phyloP scores from a whole-genome alignment of 2,888 invertebrate genomes.

The Drosophila mayaguana region DNA sequence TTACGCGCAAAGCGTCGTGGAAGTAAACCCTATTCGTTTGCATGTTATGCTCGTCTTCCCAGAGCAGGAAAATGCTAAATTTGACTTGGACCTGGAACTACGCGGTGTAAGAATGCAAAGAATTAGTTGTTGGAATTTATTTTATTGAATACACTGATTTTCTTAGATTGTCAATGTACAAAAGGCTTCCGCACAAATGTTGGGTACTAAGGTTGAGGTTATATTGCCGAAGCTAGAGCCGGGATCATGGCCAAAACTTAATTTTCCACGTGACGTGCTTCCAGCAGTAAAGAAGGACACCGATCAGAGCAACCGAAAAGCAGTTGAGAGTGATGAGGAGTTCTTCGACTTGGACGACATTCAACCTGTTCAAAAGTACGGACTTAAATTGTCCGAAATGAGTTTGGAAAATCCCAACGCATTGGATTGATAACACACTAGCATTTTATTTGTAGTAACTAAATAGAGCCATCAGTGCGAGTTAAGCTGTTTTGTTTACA shows the following conservation, averaged over 20 bases:
- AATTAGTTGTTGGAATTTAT: background rate
- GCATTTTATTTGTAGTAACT: conserved; percentile 57
- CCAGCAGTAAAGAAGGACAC: conserved; percentile 51
- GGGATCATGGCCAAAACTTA: conserved; percentile 92
- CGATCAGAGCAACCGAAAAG: background rate
- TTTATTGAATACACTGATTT: background rate
- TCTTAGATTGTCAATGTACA: conserved; percentile 91
- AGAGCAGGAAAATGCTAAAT: conserved; percentile 89
- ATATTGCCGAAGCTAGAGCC: conserved; percentile 94
- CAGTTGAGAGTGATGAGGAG: conserved; percentile 87
- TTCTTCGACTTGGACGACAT: conserved; percentile 91
- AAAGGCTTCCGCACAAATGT: conserved; percentile 91
- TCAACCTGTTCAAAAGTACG: conserved; percentile 83
- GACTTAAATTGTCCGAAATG: conserved; percentile 76
- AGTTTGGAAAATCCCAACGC: conserved; percentile 61
- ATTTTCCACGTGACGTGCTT: conserved; percentile 86
- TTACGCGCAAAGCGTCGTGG: conserved; percentile 90
- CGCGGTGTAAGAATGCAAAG: conserved; percentile 89
- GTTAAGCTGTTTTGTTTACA: conserved; percentile 31
- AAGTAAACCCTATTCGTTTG: conserved; percentile 93
- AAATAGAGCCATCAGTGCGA: conserved; percentile 15
- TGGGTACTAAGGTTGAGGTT: conserved; percentile 96
- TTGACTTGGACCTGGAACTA: conserved; percentile 91
- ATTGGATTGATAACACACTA: conserved; percentile 62
- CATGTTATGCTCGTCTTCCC: conserved; percentile 91